Conservation (phyloP, 2,888 invertebrate species). For the Cerceris ruficornis region DNA sequence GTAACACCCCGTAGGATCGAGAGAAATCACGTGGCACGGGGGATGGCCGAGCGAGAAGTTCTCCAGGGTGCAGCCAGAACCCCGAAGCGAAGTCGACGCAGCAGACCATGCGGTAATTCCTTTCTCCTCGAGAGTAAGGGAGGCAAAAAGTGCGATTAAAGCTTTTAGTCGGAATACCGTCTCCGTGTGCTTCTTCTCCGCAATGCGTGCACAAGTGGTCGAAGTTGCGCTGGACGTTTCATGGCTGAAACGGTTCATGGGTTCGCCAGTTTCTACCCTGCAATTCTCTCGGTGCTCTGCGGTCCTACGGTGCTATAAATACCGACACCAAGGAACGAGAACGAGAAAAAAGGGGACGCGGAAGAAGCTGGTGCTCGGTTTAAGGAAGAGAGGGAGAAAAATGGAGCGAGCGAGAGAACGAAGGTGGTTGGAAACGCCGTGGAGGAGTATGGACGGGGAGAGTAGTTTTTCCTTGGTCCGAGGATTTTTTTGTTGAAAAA, state of each 20-base stretch:
- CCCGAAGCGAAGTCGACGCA: conserved; percentile 46
- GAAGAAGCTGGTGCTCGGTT: conserved; percentile 20
- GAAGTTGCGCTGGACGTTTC: conserved; percentile 46
- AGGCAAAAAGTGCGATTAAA: conserved; percentile 71
- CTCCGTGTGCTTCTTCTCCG: conserved; percentile 47
- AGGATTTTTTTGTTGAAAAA: conserved; percentile 46
- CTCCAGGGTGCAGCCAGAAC: conserved; percentile 35
- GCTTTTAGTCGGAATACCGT: conserved; percentile 69
- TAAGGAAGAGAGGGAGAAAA: conserved; percentile 13
- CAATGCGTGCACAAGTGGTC: conserved; percentile 46
- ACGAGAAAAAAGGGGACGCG: conserved; percentile 20
- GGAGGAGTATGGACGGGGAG: conserved; percentile 48
- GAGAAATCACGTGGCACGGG: conserved; percentile 23
- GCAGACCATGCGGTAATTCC: conserved; percentile 61
- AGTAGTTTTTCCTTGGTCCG: conserved; percentile 38
- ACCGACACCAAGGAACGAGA: conserved; percentile 65
- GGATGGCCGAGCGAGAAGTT: conserved; percentile 38
- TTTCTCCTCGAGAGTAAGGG: conserved; percentile 58
- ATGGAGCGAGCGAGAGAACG: conserved; percentile 28
- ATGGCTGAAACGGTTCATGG: conserved; percentile 67
- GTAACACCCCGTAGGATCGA: conserved; percentile 39
- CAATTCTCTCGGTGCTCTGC: conserved; percentile 66
- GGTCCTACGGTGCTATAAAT: conserved; percentile 70
- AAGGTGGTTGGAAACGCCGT: conserved; percentile 46
- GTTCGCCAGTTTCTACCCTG: conserved; percentile 70